Evolutionary conservation across 37 sponge, comb jelly and placozoan genomes (phyloP).

Genomic region (Chondrosia reniformis): DNA sequence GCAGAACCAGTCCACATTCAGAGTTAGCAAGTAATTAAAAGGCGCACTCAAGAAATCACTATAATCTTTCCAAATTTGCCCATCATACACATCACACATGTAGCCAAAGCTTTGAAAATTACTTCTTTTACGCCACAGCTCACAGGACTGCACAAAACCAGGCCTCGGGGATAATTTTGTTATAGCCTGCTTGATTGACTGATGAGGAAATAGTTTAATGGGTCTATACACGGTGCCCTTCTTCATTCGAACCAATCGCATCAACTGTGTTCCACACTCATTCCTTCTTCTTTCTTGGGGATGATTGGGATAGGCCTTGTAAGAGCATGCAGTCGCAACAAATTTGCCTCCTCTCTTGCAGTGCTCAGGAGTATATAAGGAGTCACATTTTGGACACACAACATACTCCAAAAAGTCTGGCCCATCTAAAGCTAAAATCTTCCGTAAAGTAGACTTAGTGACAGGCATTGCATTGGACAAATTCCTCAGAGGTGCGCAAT

Average conservation of each 20-base stretch:
- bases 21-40: slow-evolving; percentile 24
- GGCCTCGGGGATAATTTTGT: slow-evolving; percentile 10
- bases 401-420: slow-evolving; percentile 37
- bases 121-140: slow-evolving; percentile 36
- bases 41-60: slow-evolving; percentile 22
- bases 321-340: slow-evolving; percentile 29
- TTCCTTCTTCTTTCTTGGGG: slow-evolving; percentile 13
- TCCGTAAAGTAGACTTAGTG: background rate
- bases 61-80: slow-evolving; percentile 34
- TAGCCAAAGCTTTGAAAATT: background rate
- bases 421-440: background rate
- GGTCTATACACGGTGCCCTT: slow-evolving; percentile 18
- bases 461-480: background rate
- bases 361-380: slow-evolving; percentile 41
- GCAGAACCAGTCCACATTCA: slow-evolving; percentile 61
- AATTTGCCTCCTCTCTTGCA: slow-evolving; percentile 27
- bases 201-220: slow-evolving; percentile 34
- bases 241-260: background rate
- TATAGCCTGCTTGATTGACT: slow-evolving; percentile 7
- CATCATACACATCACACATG: slow-evolving; percentile 57
- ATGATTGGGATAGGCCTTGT: slow-evolving; percentile 53
- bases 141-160: slow-evolving; percentile 23
- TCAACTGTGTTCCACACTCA: slow-evolving; percentile 27
- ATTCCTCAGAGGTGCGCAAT: background rate
- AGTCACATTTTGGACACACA: slow-evolving; percentile 51